Evolutionary conservation across 2,797 vertebrate species (phyloP), one percentile per base, ranked within the genome.

Genomic region (Chromobotia macracanthus): DNA sequence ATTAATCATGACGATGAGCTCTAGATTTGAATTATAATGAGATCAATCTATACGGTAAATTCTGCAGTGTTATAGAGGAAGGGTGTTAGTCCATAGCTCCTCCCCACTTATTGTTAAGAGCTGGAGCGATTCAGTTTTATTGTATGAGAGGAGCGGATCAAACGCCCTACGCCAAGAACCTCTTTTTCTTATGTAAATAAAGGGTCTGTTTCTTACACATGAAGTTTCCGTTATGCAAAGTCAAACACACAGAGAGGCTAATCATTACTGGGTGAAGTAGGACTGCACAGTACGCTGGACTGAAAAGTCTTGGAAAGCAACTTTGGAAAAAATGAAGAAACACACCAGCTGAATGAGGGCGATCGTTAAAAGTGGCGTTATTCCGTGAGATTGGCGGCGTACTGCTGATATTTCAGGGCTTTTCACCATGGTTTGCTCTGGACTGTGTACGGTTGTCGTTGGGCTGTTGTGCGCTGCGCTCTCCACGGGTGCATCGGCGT

Each of bases 101-200:
- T 91, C 92, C 92, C 87, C 82, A 21, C 84, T 70, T 79, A 90
- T 87, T 75, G 80, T 84, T 75, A 87, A 75, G 46, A 74, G 81
- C 85, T 77, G 87, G 79, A 84, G 72, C 83, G 83, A 88, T 90
- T 90, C 88, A 89, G 90, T 88, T 89, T 89, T 90, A 91, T 92
- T 92, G 92, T 92, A 89, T 71, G 69, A 84, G 88, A 75, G 86
- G 81, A 89, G 85, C 87, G 88, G 88, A 92, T 91, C 88, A 90
- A 90, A 89, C 88, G 72, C 82, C 71, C 86, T 87, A 83, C 41
- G 51, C 77, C 31, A 19, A 56, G 48, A 53, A 31, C 61, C 55
- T 50, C 44, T 67, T 75, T 87, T 92, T 90, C 89, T 90, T 83
- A 91, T 92, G 90, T 86, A 92, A 89, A 91, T 90, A 79, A 80